A percentile compares a stretch with the other conserved stretches of the same genome.
These are phyloP conservation scores for Rhabdornis inornatus DNA, from an alignment of 2,113 vertebrate species.

Conservation along the genomic window DNA sequence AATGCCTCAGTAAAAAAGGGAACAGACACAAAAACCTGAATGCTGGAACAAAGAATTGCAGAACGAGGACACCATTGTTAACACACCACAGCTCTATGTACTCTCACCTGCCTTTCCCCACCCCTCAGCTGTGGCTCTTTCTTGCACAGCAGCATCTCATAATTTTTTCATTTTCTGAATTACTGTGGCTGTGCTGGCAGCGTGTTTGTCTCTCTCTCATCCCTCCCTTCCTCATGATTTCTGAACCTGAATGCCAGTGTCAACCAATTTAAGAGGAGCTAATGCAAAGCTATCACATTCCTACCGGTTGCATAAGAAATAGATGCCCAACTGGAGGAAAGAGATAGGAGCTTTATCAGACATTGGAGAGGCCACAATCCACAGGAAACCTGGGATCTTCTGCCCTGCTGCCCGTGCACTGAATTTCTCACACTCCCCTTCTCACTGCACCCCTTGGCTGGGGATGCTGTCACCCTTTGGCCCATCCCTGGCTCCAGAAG, in stretches of 20 bases:
- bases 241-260: neutral
- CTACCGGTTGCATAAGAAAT: neutral
- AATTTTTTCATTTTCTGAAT: neutral
- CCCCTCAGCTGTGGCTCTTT: neutral
- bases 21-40: neutral
- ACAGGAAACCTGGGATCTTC: neutral
- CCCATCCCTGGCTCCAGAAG: neutral
- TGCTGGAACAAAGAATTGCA: neutral
- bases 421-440: neutral
- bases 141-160: neutral
- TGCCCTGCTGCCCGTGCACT: neutral
- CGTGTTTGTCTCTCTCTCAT: neutral
- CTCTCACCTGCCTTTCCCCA: neutral
- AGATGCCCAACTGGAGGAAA: neutral
- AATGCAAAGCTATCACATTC: neutral
- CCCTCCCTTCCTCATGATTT: neutral
- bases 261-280: neutral
- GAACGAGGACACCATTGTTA: neutral
- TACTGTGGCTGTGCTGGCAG: neutral
- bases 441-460: fast-evolving
- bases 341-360: neutral
- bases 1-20: neutral
- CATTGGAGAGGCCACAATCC: neutral
- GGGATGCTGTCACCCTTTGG: neutral
- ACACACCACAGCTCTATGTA: neutral